Conservation (phyloP, 2,888 invertebrate genomes). For the Sesia apiformis region DNA sequence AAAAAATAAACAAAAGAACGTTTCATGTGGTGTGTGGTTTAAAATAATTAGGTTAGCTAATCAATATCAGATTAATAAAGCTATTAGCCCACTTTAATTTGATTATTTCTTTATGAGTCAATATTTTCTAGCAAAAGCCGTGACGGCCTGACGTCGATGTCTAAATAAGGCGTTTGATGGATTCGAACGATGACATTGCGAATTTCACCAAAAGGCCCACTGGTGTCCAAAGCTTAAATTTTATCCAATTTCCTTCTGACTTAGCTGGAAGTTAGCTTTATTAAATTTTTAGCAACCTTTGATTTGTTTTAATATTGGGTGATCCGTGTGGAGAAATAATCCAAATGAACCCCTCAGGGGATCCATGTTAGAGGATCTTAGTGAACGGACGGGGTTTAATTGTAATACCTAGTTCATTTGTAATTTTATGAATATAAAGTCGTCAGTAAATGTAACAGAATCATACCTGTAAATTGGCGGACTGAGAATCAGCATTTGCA, state of each 20-base stretch:
- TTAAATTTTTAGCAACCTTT: constrained; percentile 12
- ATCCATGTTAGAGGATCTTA: too few relatives aligned
- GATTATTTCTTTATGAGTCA: neutral
- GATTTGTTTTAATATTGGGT: neutral
- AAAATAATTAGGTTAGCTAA: neutral
- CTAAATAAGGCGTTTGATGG: constrained; percentile 30
- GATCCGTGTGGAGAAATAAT: too few relatives aligned
- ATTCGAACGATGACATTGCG: constrained; percentile 34
- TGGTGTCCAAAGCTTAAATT: constrained; percentile 21
- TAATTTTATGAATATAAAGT: too few relatives aligned
- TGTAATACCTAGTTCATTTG: too few relatives aligned
- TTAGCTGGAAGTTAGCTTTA: constrained; percentile 28
- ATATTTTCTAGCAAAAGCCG: neutral
- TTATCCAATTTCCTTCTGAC: constrained; percentile 45
- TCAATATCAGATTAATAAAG: neutral
- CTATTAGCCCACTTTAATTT: neutral
- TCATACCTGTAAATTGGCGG: too few relatives aligned
- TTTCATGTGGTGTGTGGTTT: neutral
- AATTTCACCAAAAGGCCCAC: constrained; percentile 23
- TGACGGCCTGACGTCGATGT: constrained; percentile 9
- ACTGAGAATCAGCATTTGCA: too few relatives aligned
- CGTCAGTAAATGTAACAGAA: too few relatives aligned
- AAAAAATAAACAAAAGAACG: neutral
- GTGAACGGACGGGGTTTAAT: too few relatives aligned
- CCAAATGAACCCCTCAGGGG: too few relatives aligned